Evolutionary conservation across 2,797 vertebrate genomes (phyloP).

Genomic region (Galaxias olidus): DNA sequence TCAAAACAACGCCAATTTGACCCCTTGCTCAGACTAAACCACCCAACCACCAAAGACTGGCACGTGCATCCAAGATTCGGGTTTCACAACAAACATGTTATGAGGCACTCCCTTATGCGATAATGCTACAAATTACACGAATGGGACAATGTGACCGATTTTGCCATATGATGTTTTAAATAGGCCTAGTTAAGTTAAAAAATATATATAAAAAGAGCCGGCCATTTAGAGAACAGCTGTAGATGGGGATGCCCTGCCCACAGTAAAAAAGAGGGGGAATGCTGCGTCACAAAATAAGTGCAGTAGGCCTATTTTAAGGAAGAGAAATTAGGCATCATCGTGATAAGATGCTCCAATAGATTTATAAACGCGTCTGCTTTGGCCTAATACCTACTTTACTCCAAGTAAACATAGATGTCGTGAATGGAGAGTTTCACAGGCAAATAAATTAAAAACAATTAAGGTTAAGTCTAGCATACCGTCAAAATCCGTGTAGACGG

Average conservation of each 20-base stretch:
- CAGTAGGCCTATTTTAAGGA: neutral
- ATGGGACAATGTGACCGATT: too few relatives aligned
- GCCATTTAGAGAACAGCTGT: too few relatives aligned
- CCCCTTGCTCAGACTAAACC: conserved; percentile 3
- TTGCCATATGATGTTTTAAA: too few relatives aligned
- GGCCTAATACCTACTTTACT: too few relatives aligned
- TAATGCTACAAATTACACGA: too few relatives aligned
- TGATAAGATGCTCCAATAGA: too few relatives aligned
- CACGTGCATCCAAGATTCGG: conserved; percentile 72
- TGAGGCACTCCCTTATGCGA: conserved; percentile 23
- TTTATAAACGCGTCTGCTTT: too few relatives aligned
- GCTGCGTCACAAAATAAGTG: neutral
- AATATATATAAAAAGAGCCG: too few relatives aligned
- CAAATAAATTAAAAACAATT: neutral
- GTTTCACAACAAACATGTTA: conserved; percentile 87
- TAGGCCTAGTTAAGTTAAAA: too few relatives aligned
- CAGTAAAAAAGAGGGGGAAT: neutral
- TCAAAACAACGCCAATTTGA: conserved; percentile 1
- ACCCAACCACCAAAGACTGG: conserved; percentile 36
- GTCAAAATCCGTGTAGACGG: conserved; percentile 89
- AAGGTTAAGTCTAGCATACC: conserved; percentile 65
- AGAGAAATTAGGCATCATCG: neutral
- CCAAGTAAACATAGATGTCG: too few relatives aligned
- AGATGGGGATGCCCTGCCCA: too few relatives aligned
- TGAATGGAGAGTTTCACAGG: too few relatives aligned